Evolutionary conservation across 1,140 invertebrate genomes (phyloP).

Genomic region (Penaeus chinensis): DNA sequence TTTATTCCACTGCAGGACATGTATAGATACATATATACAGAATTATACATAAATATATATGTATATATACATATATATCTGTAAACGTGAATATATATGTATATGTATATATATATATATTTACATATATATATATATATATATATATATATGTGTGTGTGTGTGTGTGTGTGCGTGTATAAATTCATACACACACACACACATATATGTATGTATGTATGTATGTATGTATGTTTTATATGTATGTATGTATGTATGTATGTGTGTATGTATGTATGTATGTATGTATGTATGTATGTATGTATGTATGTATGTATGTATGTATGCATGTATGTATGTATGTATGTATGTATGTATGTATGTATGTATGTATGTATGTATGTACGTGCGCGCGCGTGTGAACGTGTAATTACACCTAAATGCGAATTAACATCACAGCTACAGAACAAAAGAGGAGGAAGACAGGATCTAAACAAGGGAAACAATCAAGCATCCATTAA

Average conservation of each 20-base stretch:
- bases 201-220: background rate
- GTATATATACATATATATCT: no score
- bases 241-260: no score
- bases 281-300: background rate
- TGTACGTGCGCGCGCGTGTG: background rate
- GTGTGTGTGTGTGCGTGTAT: background rate
- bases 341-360: background rate
- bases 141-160: constrained; percentile 9
- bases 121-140: constrained; percentile 7
- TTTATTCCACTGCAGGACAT: no score
- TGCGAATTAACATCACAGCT: background rate
- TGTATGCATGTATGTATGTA: background rate
- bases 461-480: no score
- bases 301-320: constrained; percentile 2
- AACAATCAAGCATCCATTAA: no score
- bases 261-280: no score
- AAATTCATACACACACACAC: no score
- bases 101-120: no score
- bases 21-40: no score
- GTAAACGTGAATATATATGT: no score
- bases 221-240: background rate
- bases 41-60: no score
- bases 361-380: background rate
- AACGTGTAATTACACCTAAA: background rate
- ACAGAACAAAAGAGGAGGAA: no score